Conservation (phyloP, 2,797 vertebrate species). For the Halcyon leucocephala region DNA sequence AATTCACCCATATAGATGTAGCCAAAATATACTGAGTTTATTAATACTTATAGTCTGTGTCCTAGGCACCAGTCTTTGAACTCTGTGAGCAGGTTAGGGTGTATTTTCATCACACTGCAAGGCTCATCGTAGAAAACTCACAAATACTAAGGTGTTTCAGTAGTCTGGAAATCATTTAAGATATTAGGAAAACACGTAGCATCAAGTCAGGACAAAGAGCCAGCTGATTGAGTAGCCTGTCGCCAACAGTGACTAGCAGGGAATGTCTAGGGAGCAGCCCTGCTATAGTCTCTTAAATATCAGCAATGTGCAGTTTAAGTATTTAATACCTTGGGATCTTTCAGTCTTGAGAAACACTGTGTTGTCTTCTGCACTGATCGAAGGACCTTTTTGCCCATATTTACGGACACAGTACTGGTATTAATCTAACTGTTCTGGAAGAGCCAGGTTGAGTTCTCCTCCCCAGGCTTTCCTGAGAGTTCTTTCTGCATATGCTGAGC, state of each 20-base stretch:
- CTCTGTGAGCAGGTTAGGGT: not conserved
- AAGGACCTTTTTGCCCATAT: not conserved
- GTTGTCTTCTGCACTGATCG: not conserved
- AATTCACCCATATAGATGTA: not conserved
- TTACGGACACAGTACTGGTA: not conserved
- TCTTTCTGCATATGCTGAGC: not conserved
- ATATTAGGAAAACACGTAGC: not conserved
- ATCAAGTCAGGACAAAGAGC: not conserved
- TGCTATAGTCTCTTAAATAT: not conserved
- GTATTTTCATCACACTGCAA: not conserved
- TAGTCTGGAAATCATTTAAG: not conserved
- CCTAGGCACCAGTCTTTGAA: not conserved
- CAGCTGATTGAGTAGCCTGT: not conserved
- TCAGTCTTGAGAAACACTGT: not conserved
- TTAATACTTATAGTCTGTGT: not conserved
- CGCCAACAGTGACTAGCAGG: not conserved
- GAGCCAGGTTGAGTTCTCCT: not conserved
- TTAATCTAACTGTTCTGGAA: not conserved
- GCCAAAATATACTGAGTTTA: not conserved
- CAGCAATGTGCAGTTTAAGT: not conserved
- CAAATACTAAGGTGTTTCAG: not conserved
- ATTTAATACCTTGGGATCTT: not conserved
- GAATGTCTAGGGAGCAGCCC: not conserved
- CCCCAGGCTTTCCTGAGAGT: not conserved
- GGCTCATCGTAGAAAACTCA: not conserved